Evolutionary conservation across 2,797 vertebrate genomes (phyloP).

Genomic region (Pangasius macronema): DNA sequence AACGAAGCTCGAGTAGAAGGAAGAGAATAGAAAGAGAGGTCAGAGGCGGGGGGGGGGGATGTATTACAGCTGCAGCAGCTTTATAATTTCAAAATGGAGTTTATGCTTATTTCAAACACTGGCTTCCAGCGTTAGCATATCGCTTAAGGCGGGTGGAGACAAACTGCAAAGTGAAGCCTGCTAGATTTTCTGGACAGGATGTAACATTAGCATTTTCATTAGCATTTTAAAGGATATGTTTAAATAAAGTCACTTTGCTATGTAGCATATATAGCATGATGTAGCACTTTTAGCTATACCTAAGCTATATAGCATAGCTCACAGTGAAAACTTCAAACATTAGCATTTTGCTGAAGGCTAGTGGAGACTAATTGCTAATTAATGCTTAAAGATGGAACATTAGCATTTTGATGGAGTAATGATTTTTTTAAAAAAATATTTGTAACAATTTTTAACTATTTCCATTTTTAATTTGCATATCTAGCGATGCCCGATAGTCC

Average conservation of each 20-base stretch:
- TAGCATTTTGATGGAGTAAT: background rate
- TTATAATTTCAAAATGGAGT: slow-evolving; percentile 12
- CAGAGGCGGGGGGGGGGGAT: background rate
- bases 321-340: background rate
- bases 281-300: background rate
- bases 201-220: background rate
- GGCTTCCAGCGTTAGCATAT: background rate
- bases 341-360: slow-evolving; percentile 8
- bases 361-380: background rate
- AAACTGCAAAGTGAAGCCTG: background rate
- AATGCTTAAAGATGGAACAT: background rate
- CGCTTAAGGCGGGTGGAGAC: background rate
- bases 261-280: background rate
- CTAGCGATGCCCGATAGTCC: background rate
- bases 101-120: background rate
- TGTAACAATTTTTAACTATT: background rate
- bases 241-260: background rate
- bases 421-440: background rate
- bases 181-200: background rate
- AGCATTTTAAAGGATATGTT: background rate
- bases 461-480: background rate
- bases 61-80: slow-evolving; percentile 20
- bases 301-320: background rate
- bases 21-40: slow-evolving; percentile 10
- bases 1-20: background rate